A percentile compares a stretch with the other conserved stretches of the same genome.
Conservation (phyloP, 1,140 invertebrate genomes). For the Drosophila pandora region DNA sequence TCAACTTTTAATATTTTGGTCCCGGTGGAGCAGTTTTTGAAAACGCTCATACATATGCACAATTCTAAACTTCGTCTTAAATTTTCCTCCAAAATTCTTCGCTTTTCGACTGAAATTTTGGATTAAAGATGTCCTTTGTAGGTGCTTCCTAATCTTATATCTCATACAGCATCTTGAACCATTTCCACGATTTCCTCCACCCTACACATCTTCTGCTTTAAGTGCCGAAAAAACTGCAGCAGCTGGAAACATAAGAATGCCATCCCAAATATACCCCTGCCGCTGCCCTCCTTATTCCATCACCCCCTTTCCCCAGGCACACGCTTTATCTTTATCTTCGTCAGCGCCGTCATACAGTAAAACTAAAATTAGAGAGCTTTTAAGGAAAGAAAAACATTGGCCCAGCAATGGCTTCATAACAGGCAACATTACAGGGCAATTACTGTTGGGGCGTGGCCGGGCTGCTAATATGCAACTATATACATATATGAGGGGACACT, state of each 20-base stretch:
- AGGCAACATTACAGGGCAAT: conserved; percentile 76
- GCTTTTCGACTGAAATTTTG: neutral
- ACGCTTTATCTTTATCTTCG: conserved; percentile 27
- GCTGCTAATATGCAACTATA: conserved; percentile 78
- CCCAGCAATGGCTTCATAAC: conserved; percentile 79
- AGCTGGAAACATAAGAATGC: conserved; percentile 30
- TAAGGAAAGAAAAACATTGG: conserved; percentile 75
- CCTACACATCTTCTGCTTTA: conserved; percentile 41
- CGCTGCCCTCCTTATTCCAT: neutral
- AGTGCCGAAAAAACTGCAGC: conserved; percentile 49
- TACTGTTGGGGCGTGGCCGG: conserved; percentile 55
- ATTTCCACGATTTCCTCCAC: conserved; percentile 34
- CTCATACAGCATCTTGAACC: conserved; percentile 34
- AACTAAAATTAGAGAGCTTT: conserved; percentile 65
- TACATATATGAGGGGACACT: conserved; percentile 72
- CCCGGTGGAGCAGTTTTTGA: no score
- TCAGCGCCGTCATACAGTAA: conserved; percentile 38
- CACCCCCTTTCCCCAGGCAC: neutral
- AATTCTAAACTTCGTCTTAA: no score
- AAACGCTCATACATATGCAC: no score
- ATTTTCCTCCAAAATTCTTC: conserved; percentile 36
- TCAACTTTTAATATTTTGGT: no score
- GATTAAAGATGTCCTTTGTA: neutral
- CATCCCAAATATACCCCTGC: neutral
- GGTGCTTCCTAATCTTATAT: conserved; percentile 36